Percentiles rank a stretch among this genome's conserved stretches.
Evolutionary conservation across 2,888 invertebrate genomes (phyloP).

Genomic region (Scaptomyza caliginosa): DNA sequence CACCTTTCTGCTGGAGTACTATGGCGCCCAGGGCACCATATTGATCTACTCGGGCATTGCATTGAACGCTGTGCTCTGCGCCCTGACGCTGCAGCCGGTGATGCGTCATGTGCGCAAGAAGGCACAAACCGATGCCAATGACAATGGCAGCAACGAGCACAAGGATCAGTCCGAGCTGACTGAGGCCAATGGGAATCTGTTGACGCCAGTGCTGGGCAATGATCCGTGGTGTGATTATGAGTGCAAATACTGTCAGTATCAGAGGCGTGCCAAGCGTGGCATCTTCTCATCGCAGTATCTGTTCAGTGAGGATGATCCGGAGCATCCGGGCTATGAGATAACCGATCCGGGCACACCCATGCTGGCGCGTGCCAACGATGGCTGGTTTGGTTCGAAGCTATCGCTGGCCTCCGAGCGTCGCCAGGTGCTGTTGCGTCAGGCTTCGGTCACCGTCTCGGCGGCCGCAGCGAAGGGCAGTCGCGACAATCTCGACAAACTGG

Average conservation of each 20-base stretch:
- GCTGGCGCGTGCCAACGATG: constrained; percentile 85
- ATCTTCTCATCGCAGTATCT: constrained; percentile 82
- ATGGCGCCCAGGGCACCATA: constrained; percentile 88
- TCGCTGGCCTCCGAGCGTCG: constrained; percentile 77
- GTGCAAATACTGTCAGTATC: constrained; percentile 80
- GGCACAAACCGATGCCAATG: constrained; percentile 11
- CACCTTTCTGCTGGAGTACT: constrained; percentile 86
- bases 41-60: constrained; percentile 88
- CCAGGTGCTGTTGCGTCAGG: constrained; percentile 64
- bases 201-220: constrained; percentile 14
- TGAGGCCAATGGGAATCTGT: constrained; percentile 70
- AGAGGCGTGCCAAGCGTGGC: constrained; percentile 71
- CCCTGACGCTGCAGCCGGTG: constrained; percentile 89
- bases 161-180: constrained; percentile 40
- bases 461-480: constrained; percentile 44
- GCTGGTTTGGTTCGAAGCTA: constrained; percentile 82
- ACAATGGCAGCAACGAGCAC: background rate
- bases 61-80: constrained; percentile 88
- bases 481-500: constrained; percentile 57
- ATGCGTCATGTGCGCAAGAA: constrained; percentile 88
- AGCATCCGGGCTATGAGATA: constrained; percentile 88
- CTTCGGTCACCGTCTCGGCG: constrained; percentile 28
- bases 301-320: constrained; percentile 86
- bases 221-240: constrained; percentile 72
- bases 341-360: constrained; percentile 88